Percentiles rank a stretch among this genome's conserved stretches.
Conservation (phyloP, 2,113 vertebrate genomes). For the Sceloporus tristichus region DNA sequence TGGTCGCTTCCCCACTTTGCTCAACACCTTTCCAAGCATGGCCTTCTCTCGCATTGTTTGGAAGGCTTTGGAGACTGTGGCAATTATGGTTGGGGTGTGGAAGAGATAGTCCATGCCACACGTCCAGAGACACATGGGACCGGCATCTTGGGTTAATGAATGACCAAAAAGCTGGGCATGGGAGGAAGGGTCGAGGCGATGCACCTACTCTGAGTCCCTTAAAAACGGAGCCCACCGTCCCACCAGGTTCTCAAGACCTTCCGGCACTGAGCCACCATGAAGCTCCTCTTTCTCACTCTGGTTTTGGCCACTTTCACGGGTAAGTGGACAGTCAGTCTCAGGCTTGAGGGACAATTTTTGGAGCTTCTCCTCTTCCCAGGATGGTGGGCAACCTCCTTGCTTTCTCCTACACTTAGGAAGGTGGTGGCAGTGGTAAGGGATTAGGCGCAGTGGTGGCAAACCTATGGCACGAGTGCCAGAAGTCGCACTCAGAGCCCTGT, state of each 20-base stretch:
- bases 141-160: slow-evolving; percentile 4
- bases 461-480: no score
- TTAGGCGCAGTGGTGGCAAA: no score
- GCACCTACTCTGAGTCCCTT: background rate
- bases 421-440: no score
- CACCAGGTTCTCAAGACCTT: background rate
- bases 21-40: background rate
- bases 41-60: background rate
- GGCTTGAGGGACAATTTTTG: background rate
- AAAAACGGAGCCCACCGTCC: background rate
- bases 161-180: background rate
- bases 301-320: background rate
- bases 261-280: slow-evolving; percentile 1
- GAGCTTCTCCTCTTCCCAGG: background rate
- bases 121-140: background rate
- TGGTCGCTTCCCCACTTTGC: background rate
- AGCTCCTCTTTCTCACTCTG: background rate
- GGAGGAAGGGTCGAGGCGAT: no score
- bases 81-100: background rate
- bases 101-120: background rate
- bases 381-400: background rate
- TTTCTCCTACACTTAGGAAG: background rate
- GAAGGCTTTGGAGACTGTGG: background rate
- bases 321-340: background rate
- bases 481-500: no score